These are phyloP conservation scores for Pycnonotus jocosus DNA, from an alignment of 2,113 vertebrate species.

Conservation along the genomic window DNA sequence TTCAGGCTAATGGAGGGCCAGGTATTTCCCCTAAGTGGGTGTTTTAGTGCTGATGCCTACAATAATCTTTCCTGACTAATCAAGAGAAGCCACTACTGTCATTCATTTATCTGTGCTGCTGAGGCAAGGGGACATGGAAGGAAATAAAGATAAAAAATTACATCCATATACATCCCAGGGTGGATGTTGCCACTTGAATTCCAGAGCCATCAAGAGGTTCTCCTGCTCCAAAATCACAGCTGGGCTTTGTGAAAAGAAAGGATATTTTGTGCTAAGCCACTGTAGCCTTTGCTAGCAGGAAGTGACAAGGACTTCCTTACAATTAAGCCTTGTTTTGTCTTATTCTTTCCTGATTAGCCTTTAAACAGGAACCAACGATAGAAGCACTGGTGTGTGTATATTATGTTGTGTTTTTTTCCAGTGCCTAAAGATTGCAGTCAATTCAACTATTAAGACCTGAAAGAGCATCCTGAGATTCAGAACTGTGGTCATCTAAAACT, in stretches of 20 bases:
- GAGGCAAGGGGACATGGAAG: not conserved
- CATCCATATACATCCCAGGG: accelerated
- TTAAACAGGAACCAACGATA: not conserved
- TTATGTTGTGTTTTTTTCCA: not conserved
- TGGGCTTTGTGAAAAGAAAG: conserved; percentile 21
- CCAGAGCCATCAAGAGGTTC: not conserved
- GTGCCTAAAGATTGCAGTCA: not conserved
- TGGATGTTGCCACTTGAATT: not conserved
- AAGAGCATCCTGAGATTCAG: not conserved
- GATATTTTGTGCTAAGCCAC: not conserved
- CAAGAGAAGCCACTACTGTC: conserved; percentile 11
- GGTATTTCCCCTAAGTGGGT: not conserved
- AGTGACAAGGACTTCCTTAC: conserved; percentile 8
- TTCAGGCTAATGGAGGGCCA: conserved; percentile 18
- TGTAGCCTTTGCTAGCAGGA: not conserved
- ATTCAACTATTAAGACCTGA: not conserved
- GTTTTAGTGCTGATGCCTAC: not conserved
- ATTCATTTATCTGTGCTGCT: not conserved
- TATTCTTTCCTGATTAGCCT: conserved; percentile 12
- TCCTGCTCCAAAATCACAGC: not conserved
- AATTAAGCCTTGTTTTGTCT: conserved; percentile 1
- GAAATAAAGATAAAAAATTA: not conserved
- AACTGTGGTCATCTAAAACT: not conserved
- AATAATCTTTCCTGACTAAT: not conserved
- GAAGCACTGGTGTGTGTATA: not conserved